Conservation (phyloP, 1,140 invertebrate genomes). For the Caenorhabditis brenneri region DNA sequence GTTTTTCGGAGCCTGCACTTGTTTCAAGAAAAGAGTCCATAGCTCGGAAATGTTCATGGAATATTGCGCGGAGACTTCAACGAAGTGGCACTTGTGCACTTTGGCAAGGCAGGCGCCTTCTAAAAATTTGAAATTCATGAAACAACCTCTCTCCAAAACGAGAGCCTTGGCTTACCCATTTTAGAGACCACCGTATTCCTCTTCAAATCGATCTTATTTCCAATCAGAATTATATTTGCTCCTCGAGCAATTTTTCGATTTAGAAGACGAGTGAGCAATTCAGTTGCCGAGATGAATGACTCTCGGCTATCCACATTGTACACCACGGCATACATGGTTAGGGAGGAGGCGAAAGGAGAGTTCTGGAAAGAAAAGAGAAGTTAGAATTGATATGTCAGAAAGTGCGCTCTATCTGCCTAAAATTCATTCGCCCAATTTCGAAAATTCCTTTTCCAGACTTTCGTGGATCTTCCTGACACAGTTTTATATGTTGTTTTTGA, state of each 20-base stretch:
- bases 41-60: conserved; percentile 9
- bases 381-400: not conserved
- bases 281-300: not conserved
- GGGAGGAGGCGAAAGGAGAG: not conserved
- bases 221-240: not conserved
- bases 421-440: too few species aligned
- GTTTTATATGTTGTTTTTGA: too few species aligned
- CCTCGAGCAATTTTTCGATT: not conserved
- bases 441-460: too few species aligned
- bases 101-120: conserved; percentile 17
- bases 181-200: conserved; percentile 3
- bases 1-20: not conserved
- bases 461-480: too few species aligned
- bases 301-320: conserved; percentile 24
- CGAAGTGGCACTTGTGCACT: conserved; percentile 1
- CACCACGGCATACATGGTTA: not conserved
- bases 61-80: conserved; percentile 20
- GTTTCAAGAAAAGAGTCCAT: not conserved
- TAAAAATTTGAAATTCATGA: not conserved
- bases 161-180: too few species aligned
- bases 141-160: not conserved
- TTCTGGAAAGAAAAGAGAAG: not conserved
- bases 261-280: not conserved
- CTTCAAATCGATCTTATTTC: conserved; percentile 17
- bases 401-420: too few species aligned